These are phyloP conservation scores for Ariopsis seemanni DNA, from an alignment of 2,113 vertebrate species.

Conservation along the genomic window DNA sequence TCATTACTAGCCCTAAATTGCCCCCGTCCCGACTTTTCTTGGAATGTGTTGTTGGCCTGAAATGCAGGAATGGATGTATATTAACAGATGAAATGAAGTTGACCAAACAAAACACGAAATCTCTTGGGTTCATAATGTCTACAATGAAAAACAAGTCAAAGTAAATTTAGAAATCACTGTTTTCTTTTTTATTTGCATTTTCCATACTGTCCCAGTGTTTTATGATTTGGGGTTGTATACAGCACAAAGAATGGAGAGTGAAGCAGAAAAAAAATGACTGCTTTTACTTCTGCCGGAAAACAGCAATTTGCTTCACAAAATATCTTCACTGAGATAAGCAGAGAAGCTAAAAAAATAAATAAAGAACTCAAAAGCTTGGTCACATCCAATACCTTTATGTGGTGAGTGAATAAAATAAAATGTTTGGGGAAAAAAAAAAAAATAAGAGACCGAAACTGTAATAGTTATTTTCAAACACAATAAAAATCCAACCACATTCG, in stretches of 20 bases:
- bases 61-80: no score
- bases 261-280: not conserved
- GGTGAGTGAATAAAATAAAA: not conserved
- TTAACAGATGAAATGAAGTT: no score
- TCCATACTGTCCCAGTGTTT: no score
- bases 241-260: slow-evolving; percentile 14
- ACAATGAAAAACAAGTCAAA: no score
- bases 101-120: no score
- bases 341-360: not conserved
- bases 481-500: not conserved
- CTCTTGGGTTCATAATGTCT: no score
- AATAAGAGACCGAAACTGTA: not conserved
- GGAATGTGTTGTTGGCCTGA: no score
- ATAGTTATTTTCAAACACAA: not conserved
- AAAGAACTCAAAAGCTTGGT: not conserved
- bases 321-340: not conserved
- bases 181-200: no score
- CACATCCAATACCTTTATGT: not conserved
- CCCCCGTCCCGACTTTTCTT: no score
- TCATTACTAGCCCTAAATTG: no score
- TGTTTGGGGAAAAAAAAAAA: not conserved
- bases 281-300: not conserved
- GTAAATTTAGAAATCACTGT: no score
- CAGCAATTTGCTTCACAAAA: not conserved
- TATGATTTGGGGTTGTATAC: not conserved